phyloP scores from a whole-genome alignment of 1,140 invertebrate species.

The Philopotamus ludificatus region DNA sequence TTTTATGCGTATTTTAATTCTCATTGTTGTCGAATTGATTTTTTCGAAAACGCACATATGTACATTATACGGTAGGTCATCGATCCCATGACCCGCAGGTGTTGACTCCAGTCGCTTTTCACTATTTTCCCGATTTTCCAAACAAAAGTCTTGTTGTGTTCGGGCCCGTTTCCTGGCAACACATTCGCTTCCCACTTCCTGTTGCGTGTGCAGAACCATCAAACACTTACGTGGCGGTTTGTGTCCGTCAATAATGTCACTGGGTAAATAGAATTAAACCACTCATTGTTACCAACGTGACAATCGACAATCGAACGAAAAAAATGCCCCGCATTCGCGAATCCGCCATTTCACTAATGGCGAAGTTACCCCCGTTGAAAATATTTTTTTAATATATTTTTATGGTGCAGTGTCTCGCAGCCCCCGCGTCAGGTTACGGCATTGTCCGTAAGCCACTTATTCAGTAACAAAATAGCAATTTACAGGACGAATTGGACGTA shows the following conservation, averaged over 20 bases:
- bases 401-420: neutral
- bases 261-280: no score
- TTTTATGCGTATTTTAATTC: no score
- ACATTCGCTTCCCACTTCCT: slow-evolving; percentile 3
- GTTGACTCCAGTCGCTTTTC: neutral
- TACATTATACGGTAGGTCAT: neutral
- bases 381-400: neutral
- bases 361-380: no score
- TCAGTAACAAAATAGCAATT: slow-evolving; percentile 18
- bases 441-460: slow-evolving; percentile 10
- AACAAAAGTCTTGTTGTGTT: neutral
- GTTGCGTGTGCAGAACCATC: neutral
- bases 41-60: neutral
- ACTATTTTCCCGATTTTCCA: slow-evolving; percentile 2
- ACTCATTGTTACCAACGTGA: neutral
- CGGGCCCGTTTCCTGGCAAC: slow-evolving; percentile 6
- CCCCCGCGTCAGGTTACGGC: neutral
- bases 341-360: no score
- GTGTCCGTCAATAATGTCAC: no score
- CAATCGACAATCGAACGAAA: neutral
- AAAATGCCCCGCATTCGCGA: neutral
- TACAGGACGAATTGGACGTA: slow-evolving; percentile 24
- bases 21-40: no score
- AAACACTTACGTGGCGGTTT: no score
- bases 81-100: neutral